These are phyloP conservation scores for Psilanteris sp. DNA, from an alignment of 1,140 invertebrate genomes.

Conservation along the genomic window DNA sequence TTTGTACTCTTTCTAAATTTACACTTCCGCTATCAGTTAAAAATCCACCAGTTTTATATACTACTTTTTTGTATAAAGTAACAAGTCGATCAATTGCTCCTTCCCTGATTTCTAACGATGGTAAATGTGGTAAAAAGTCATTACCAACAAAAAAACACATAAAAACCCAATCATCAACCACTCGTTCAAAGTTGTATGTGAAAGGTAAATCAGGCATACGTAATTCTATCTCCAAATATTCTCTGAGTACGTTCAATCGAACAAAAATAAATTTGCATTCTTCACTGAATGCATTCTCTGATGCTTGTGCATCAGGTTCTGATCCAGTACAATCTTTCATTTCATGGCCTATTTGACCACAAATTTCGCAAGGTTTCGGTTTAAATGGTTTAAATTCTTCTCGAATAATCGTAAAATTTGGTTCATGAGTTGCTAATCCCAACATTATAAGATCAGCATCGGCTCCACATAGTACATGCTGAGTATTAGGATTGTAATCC, in stretches of 20 bases:
- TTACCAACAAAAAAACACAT: constrained; percentile 99
- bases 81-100: constrained; percentile 97
- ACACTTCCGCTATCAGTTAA: constrained; percentile 97
- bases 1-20: constrained; percentile 93
- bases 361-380: constrained; percentile 97
- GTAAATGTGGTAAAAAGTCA: constrained; percentile 99
- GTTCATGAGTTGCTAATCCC: constrained; percentile 98
- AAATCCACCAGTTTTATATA: constrained; percentile 96
- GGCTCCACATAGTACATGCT: constrained; percentile 98
- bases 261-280: constrained; percentile 94
- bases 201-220: constrained; percentile 97
- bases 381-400: constrained; percentile 99
- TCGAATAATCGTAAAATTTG: constrained; percentile 98
- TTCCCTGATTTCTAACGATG: constrained; percentile 98
- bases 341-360: constrained; percentile 96
- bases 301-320: constrained; percentile 78
- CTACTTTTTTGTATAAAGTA: constrained; percentile 95
- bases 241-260: constrained; percentile 93
- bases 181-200: constrained; percentile 92
- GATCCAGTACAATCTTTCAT: constrained; percentile 95
- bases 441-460: constrained; percentile 99
- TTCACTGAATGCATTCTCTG: constrained; percentile 82
- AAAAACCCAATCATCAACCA: constrained; percentile 99
- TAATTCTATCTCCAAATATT: constrained; percentile 96
- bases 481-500: constrained; percentile 98